Conservation (phyloP, 1,140 invertebrate species). For the Ceratina australensis region DNA sequence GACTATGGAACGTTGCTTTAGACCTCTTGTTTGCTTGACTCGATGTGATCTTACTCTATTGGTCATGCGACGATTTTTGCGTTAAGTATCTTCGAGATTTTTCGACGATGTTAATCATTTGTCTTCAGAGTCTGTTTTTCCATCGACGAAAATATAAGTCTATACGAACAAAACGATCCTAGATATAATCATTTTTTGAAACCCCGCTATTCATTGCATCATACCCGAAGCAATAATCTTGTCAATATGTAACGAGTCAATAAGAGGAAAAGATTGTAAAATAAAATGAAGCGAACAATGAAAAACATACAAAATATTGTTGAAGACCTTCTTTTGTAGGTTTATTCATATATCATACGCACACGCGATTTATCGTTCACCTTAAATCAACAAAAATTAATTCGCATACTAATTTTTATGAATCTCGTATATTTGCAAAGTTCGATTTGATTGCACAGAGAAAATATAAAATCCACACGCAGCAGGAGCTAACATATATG, state of each 20-base stretch:
- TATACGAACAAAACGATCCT: conserved; percentile 29
- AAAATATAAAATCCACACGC: conserved; percentile 57
- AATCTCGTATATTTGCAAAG: background rate
- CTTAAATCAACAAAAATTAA: no score
- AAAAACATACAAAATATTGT: background rate
- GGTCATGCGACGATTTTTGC: conserved; percentile 32
- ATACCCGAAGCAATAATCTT: background rate
- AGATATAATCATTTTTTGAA: conserved; percentile 8
- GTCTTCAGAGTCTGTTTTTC: conserved; percentile 40
- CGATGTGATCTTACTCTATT: conserved; percentile 23
- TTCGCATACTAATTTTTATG: no score
- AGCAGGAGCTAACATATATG: conserved; percentile 44
- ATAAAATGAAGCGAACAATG: background rate
- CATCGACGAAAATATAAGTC: conserved; percentile 56
- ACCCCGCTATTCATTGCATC: background rate
- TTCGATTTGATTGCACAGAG: conserved; percentile 33
- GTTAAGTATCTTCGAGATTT: conserved; percentile 37
- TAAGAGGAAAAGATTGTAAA: background rate
- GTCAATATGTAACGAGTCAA: background rate
- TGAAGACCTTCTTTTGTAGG: background rate
- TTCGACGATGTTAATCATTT: conserved; percentile 35
- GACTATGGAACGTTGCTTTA: conserved; percentile 2
- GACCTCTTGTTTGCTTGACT: background rate
- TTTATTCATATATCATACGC: background rate
- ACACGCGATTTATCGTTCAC: background rate